Conservation (phyloP, 2,113 vertebrate species). For the Alaudala cheleensis region DNA sequence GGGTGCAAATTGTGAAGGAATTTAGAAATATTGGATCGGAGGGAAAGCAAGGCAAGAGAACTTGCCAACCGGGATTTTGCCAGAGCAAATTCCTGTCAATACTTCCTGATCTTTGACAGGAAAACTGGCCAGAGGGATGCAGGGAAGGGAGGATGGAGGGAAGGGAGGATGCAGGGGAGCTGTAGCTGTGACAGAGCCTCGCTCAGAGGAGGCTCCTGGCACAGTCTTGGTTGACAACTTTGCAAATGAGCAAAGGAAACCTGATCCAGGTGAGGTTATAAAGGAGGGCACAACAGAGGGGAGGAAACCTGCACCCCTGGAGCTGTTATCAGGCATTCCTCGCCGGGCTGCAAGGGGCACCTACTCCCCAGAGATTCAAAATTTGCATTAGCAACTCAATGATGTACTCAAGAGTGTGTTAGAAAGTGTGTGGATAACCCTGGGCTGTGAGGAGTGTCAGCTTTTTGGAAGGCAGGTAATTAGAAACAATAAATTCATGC, state of each 20-base stretch:
- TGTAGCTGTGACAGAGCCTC: neutral
- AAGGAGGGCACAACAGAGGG: neutral
- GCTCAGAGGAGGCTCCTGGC: neutral
- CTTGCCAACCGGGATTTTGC: neutral
- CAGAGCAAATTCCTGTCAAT: neutral
- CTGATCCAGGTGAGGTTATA: neutral
- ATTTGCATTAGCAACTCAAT: neutral
- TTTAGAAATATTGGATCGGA: neutral
- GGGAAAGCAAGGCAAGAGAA: neutral
- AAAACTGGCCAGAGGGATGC: neutral
- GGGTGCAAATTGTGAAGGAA: neutral
- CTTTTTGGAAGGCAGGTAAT: neutral
- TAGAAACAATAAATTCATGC: neutral
- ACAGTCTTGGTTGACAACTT: neutral
- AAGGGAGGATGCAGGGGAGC: neutral
- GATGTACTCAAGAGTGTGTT: neutral
- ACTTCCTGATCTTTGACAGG: neutral
- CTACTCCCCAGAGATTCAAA: neutral
- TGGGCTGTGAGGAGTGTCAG: neutral
- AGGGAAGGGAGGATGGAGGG: neutral
- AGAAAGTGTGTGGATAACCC: neutral
- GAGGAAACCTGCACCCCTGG: neutral
- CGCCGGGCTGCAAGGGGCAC: neutral
- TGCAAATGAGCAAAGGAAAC: neutral
- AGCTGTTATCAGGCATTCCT: neutral